Conservation (phyloP, 2,797 vertebrate species). For the Sebastes hubbsi region DNA sequence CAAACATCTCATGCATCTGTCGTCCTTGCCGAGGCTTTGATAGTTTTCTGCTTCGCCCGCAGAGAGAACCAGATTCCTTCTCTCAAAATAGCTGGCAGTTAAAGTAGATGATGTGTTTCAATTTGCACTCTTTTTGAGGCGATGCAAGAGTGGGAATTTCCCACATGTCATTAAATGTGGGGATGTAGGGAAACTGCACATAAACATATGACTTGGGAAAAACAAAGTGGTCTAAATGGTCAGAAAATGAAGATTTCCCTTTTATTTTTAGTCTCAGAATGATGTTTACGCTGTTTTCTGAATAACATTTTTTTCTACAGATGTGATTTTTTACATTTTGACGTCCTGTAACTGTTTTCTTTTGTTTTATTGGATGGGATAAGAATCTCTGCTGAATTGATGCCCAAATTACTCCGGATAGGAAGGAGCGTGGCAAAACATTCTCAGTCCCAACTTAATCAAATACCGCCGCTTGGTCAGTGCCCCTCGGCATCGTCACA, state of each 20-base stretch:
- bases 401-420: neutral
- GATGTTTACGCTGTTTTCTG: neutral
- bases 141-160: conserved; percentile 37
- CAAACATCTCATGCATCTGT: conserved; percentile 59
- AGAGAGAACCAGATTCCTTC: conserved; percentile 53
- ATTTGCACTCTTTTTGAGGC: conserved; percentile 18
- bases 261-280: neutral
- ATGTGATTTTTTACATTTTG: neutral
- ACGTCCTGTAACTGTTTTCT: neutral
- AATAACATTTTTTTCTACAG: neutral
- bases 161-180: conserved; percentile 38
- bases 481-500: too few relatives aligned
- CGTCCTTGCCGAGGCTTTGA: conserved; percentile 60
- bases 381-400: neutral
- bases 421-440: neutral
- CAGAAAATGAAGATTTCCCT: neutral
- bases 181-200: conserved; percentile 4
- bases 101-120: conserved; percentile 67
- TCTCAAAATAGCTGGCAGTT: conserved; percentile 60
- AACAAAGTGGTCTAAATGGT: neutral
- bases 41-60: conserved; percentile 50
- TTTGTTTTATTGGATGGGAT: neutral
- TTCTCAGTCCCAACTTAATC: too few relatives aligned
- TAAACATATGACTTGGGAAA: conserved; percentile 25
- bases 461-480: too few relatives aligned